Base-by-base conservation (phyloP, 1,140 invertebrate genomes). In the Drosophila repleta region DNA sequence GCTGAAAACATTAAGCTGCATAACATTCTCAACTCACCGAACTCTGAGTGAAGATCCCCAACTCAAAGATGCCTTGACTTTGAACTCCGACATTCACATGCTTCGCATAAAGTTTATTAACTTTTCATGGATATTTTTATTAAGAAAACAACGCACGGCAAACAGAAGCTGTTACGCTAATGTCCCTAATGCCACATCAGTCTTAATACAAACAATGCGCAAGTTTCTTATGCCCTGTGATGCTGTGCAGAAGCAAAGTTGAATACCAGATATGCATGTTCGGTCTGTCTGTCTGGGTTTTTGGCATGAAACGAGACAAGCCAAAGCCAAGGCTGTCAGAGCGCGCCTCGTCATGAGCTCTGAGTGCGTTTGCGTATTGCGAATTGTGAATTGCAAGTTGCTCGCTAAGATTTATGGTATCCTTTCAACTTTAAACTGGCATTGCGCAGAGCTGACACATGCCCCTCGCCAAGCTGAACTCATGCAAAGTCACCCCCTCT, bases 381-480 rank as follows among this genome's bases (percentile, higher is more conserved):
- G 18, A 46, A 21, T 43, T 43, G n/a, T 15, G n/a, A 17, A 41
- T 41, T 41, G 10, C 18, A 41, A 39, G 15, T 15, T 18, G 39
- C 39, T 43, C 17, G 48, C 21, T 11, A 18, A 87, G 82, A 87
- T 87, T 87, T 87, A 87, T 87, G 67, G 82, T 87, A 87, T 87
- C 83, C 83, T 88, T 87, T 87, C 82, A 87, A 87, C 83, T 87
- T 83, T 88, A 76, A 87, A 87, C 83, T 81, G 71, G 67, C 75
- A 66, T 60, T 61, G 79, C 63, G 68, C 56, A 56, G 21, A 21
- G 43, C 35, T 63, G 60, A 39, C 56, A 74, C 55, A 17, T 68
- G 66, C 69, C 55, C 55, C 52, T 58, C 29, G 49, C 49, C 20
- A 62, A 69, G 58, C 52, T 60, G 63, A 49, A 72, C 69, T 53